Base-by-base conservation (phyloP, 2,888 invertebrate genomes). In the Lamellibrachia columna region DNA sequence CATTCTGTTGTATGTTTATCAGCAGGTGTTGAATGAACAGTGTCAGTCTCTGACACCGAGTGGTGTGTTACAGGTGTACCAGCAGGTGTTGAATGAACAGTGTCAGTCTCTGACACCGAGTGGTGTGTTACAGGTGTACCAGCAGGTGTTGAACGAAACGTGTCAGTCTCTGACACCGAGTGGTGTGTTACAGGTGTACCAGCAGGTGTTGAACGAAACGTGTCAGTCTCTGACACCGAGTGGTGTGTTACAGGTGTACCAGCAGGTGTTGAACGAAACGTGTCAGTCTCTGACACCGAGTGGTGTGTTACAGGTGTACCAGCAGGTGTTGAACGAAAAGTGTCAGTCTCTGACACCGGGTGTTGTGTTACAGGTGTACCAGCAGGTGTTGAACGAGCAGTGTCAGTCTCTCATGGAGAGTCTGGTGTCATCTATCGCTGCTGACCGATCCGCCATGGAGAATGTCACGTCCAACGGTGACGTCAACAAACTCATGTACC, bases 371-470 rank as follows among this genome's bases (percentile, higher is more conserved):
- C 94, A 97, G 97, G 97, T 97, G 60, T 97, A 97, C 52, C 97
- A 97, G 90, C 97, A 97, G 95, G 97, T 96, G 53, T 94, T 96
- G 52, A 95, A 95, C 93, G 96, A 96, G 93, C 95, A 96, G 93
- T 97, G 97, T 0, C 96, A 97, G 94, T 97, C 97, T 90, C 97
- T 97, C 95, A 97, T 97, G 93, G 97, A 97, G 94, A 97, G 97
- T 94, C 97, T 97, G 9, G 97, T 97, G n/a, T 97, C 97, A n/a
- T 97, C 97, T 6, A 96, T 97, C 90, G 95, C 95, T 52, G 95
- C 96, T 15, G 96, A 96, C 93, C 95, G 95, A 91, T 94, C 95
- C 22, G 94, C 95, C 0, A 93, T 95, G 91, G 95, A 96, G 93
- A 95, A 95, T 75, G 93, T 95, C 55, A 90, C 75, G 92, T 94